These are phyloP conservation scores for Anolis sagrei DNA, from an alignment of 2,113 vertebrate genomes.

Conservation along the genomic window DNA sequence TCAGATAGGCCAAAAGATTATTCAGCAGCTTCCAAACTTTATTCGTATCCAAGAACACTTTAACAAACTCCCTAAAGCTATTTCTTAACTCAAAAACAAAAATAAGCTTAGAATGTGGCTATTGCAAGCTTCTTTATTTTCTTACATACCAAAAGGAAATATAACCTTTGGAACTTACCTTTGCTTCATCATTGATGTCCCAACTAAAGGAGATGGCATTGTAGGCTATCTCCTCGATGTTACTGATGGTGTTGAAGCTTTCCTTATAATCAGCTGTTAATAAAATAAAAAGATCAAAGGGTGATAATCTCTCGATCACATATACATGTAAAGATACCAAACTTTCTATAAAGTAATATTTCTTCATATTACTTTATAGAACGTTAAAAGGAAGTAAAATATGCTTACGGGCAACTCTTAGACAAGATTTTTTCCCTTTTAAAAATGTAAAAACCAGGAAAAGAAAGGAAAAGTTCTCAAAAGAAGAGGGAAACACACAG, in stretches of 20 bases:
- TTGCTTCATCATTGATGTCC: conserved; percentile 98
- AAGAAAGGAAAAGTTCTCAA: conserved; percentile 21
- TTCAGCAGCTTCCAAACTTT: conserved; percentile 22
- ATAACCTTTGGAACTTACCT: conserved; percentile 77
- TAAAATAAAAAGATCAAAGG: background rate
- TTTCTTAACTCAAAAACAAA: conserved; percentile 38
- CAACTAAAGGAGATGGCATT: conserved; percentile 98
- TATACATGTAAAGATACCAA: background rate
- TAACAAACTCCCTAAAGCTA: conserved; percentile 47
- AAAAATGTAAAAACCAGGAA: conserved; percentile 19
- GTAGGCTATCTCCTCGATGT: conserved; percentile 98
- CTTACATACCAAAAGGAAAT: conserved; percentile 34
- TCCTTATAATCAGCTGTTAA: conserved; percentile 97
- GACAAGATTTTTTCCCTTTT: background rate
- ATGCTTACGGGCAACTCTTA: background rate
- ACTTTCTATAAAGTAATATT: background rate
- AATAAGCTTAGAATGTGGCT: conserved; percentile 57
- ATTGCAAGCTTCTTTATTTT: conserved; percentile 47
- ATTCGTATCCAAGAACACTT: conserved; percentile 54
- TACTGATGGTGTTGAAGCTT: conserved; percentile 98
- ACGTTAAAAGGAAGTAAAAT: conserved; percentile 9
- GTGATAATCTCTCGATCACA: background rate
- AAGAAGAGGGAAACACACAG: conserved; percentile 22
- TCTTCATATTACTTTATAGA: background rate
- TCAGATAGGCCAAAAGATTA: background rate